A percentile compares a stretch with the other conserved stretches of the same genome.
Evolutionary conservation across 2,888 invertebrate genomes (phyloP).

Genomic region (Apotomis turbidana): DNA sequence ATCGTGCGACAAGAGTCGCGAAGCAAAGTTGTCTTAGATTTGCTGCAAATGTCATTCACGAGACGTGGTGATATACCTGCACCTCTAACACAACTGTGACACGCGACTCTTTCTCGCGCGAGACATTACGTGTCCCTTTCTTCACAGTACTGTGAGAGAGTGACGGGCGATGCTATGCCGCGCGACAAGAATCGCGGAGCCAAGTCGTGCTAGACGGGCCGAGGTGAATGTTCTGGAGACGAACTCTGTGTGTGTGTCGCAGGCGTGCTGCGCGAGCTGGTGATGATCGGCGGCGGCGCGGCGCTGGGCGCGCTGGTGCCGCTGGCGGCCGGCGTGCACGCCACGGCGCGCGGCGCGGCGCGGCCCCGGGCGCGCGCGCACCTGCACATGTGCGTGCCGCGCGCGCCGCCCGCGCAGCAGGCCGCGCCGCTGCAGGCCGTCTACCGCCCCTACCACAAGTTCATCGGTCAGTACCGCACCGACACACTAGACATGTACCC

Average conservation of each 20-base stretch:
- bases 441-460: slow-evolving; percentile 94
- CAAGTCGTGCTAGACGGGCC: too few species aligned
- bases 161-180: too few species aligned
- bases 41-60: too few species aligned
- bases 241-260: not conserved
- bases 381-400: slow-evolving; percentile 86
- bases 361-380: slow-evolving; percentile 85
- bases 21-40: too few species aligned
- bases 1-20: too few species aligned
- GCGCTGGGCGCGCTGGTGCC: slow-evolving; percentile 93
- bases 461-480: slow-evolving; percentile 87
- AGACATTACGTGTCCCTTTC: too few species aligned
- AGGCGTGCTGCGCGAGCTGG: slow-evolving; percentile 89
- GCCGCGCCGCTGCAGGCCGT: slow-evolving; percentile 91
- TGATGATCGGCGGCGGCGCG: slow-evolving; percentile 90
- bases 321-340: slow-evolving; percentile 92
- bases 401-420: slow-evolving; percentile 92
- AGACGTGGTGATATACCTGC: too few species aligned
- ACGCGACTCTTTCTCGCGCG: too few species aligned
- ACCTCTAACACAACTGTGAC: too few species aligned
- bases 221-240: too few species aligned
- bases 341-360: slow-evolving; percentile 67
- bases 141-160: too few species aligned
- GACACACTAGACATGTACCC: slow-evolving; percentile 45
- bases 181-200: too few species aligned